Evolutionary conservation across 2,113 vertebrate genomes (phyloP), one percentile per base, ranked within the genome.

Genomic region (sheep (Ovis aries)): DNA sequence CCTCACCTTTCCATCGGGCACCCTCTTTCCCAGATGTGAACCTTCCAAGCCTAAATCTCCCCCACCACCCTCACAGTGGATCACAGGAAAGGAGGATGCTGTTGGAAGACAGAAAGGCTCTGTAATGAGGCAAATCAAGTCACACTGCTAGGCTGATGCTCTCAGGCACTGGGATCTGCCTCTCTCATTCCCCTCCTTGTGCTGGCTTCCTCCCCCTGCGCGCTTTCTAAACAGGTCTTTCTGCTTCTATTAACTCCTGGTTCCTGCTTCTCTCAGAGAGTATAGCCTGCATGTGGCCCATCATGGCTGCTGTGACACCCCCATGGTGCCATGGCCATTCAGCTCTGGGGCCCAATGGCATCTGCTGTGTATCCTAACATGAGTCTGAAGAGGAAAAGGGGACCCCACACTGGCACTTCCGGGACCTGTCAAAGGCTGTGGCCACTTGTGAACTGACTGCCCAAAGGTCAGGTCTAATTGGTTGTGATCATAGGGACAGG

Each of bases 201-300:
- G 82, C 31, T 40, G 71, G 25, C 27, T 36, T 71, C 33, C 36
- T 83, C 57, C 21, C 27, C 31, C 59, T 45, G 21, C 5, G 1
- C 10, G 15, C 27, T 81, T 88, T 57, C 90, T 52, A 57, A 78
- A 25, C 59, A 48, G 7, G 23, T 4, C 64, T 40, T 83, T 82
- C 87, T 77, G 31, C 29, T 81, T 85, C n/a, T 33, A 1, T 33
- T 11, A 43, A 27, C 6, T 82, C 71, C 53, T 83, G 27, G 10
- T 45, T 55, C 50, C 86, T 88, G 64, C 55, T 59, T 71, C 94
- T 55, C 94, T 94, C 36, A 57, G 33, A 85, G 88, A 14, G 31
- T 55, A 48, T 3, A 43, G 80, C 74, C 64, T 15, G 36, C 25
- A 4, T 0, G 0, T 1, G n/a, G 81, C 62, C 74, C 1, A 0